Evolutionary conservation across 1,140 invertebrate species (phyloP).

Genomic region (Neotoxoptera formosana): DNA sequence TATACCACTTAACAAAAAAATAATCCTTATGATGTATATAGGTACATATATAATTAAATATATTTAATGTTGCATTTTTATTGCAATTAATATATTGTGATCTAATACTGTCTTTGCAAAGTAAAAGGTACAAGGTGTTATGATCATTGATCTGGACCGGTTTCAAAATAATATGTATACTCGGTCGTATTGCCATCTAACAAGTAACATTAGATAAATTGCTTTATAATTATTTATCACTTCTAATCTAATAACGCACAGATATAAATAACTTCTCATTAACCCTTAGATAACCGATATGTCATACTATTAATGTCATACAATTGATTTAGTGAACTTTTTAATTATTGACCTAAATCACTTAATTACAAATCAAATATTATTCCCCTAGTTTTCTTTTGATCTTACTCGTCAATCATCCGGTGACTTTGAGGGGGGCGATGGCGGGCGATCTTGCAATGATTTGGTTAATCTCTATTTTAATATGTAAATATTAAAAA

Average conservation of each 20-base stretch:
- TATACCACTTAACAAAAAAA: neutral
- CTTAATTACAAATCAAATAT: neutral
- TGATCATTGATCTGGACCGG: constrained; percentile 37
- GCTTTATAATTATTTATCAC: constrained; percentile 15
- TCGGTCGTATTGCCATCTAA: neutral
- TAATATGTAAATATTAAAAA: neutral
- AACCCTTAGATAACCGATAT: neutral
- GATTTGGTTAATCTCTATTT: neutral
- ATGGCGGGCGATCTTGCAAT: neutral
- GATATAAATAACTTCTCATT: neutral
- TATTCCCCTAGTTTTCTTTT: neutral
- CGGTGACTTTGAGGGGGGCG: neutral
- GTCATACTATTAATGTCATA: neutral
- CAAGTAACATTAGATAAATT: constrained; percentile 13
- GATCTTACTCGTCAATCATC: neutral
- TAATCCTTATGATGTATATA: neutral
- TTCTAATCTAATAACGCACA: neutral
- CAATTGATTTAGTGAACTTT: constrained; percentile 1
- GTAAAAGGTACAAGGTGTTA: constrained; percentile 30
- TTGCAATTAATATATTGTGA: constrained; percentile 39
- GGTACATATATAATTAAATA: constrained; percentile 23
- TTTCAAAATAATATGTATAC: constrained; percentile 40
- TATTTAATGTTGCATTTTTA: constrained; percentile 34
- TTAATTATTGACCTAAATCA: neutral
- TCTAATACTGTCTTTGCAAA: constrained; percentile 33